Conservation (phyloP, 2,113 vertebrate species). For the Hippocampus comes region DNA sequence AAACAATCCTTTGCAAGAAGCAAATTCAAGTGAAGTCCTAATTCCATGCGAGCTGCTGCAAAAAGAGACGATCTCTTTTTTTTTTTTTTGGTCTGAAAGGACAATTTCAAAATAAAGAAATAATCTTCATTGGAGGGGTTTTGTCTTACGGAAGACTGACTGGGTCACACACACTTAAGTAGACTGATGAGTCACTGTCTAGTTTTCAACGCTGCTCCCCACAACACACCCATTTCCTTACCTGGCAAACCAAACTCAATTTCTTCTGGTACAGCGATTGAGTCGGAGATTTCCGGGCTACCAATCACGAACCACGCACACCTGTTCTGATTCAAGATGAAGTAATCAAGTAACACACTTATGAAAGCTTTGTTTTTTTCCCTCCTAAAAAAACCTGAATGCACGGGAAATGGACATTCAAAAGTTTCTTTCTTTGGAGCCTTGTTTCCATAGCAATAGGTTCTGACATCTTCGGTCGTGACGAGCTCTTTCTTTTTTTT, state of each 20-base stretch:
- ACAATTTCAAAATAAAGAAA: neutral
- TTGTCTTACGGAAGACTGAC: neutral
- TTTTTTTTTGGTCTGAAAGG: neutral
- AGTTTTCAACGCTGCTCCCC: neutral
- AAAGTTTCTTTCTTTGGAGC: slow-evolving; percentile 54
- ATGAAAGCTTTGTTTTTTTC: slow-evolving; percentile 32
- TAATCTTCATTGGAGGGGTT: neutral
- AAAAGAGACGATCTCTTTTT: no score
- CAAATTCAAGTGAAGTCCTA: neutral
- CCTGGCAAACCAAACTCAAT: no score
- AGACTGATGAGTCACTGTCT: neutral
- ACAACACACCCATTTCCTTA: neutral
- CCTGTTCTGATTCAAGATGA: neutral
- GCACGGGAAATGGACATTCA: slow-evolving; percentile 58
- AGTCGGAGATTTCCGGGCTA: no score
- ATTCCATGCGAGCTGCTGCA: no score
- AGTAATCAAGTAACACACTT: slow-evolving; percentile 12
- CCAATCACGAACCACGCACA: neutral
- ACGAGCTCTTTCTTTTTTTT: slow-evolving; percentile 35
- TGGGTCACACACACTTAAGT: neutral
- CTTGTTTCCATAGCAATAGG: slow-evolving; percentile 75
- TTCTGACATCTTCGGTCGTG: slow-evolving; percentile 64
- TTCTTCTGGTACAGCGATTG: no score
- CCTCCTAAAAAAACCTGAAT: slow-evolving; percentile 52
- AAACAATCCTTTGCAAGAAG: neutral